Evolutionary conservation across 2,888 invertebrate genomes (phyloP), one percentile per base, ranked within the genome.

Genomic region (Orthosia cruda): DNA sequence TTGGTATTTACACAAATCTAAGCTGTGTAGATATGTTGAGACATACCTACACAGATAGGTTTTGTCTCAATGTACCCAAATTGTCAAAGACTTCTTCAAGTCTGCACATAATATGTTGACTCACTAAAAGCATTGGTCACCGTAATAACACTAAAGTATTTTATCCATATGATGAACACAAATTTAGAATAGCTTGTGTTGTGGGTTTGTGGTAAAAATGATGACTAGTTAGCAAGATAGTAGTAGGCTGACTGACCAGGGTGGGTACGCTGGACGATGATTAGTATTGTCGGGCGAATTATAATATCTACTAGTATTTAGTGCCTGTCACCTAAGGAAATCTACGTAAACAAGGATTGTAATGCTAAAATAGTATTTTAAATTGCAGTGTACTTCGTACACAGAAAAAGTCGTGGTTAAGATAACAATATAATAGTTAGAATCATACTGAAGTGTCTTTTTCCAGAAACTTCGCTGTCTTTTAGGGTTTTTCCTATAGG

Each of bases 311-410:
- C 16, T 18, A 16, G n/a, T 54, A n/a, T 52, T 77, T 4, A 47
- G 40, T 70, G 40, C 26, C 15, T 57, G 20, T 3, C 18, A 50
- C 7, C 12, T 61, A 5, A n/a, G 16, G 18, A n/a, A 11, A 49
- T n/a, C 23, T 16, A 63, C 20, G 13, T 12, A 32, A 45, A 52
- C 16, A 32, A 47, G 9, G 15, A 49, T 59, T 52, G 4, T n/a
- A 58, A 58, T 59, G 63, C 63, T 20, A 63, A 71, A 54, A 18
- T 63, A 71, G 4, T 32, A 45, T 72, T 57, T 40, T 11, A 15
- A n/a, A 71, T 63, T 71, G 40, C 52, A 71, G 52, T 32, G 13
- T 54, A 23, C 32, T 26, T 23, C 2, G n/a, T 77, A 77, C 40
- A 61, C 45, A 45, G 20, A 47, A 15, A 16, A 61, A 26, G 26